Percentiles rank a stretch among this genome's conserved stretches.
phyloP scores from a whole-genome alignment of 2,797 vertebrate genomes.

The Catostomus latipinnis region DNA sequence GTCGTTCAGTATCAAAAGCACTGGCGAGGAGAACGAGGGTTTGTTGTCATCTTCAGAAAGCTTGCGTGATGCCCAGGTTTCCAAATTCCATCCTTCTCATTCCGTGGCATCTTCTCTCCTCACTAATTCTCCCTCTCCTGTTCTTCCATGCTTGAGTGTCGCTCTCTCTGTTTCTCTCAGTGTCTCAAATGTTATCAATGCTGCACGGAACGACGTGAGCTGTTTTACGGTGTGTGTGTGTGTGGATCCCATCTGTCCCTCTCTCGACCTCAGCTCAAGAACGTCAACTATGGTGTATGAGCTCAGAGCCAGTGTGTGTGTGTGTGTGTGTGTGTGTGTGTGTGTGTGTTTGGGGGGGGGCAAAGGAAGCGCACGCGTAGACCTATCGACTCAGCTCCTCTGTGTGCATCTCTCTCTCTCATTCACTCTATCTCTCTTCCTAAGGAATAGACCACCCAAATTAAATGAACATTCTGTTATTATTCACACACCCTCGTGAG shows the following conservation, averaged over 20 bases:
- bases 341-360: not conserved
- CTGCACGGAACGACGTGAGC: conserved; percentile 63
- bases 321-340: not conserved
- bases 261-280: conserved; percentile 53
- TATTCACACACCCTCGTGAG: no score
- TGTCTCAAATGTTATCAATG: conserved; percentile 65
- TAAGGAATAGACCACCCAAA: no score
- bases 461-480: no score
- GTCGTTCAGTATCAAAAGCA: not conserved
- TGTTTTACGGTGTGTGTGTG: conserved; percentile 59
- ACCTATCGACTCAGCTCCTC: no score
- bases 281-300: conserved; percentile 42
- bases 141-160: not conserved
- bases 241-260: conserved; percentile 74
- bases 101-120: conserved; percentile 8
- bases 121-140: conserved; percentile 61
- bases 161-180: conserved; percentile 11
- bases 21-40: not conserved
- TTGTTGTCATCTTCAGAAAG: conserved; percentile 10
- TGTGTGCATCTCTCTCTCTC: no score
- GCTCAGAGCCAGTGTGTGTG: conserved; percentile 19
- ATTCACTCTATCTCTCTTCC: no score
- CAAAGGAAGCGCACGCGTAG: no score
- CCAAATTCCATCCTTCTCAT: conserved; percentile 9
- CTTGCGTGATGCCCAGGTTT: conserved; percentile 7